These are phyloP conservation scores for Aethes cnicana DNA, from an alignment of 2,888 invertebrate species.

Conservation along the genomic window DNA sequence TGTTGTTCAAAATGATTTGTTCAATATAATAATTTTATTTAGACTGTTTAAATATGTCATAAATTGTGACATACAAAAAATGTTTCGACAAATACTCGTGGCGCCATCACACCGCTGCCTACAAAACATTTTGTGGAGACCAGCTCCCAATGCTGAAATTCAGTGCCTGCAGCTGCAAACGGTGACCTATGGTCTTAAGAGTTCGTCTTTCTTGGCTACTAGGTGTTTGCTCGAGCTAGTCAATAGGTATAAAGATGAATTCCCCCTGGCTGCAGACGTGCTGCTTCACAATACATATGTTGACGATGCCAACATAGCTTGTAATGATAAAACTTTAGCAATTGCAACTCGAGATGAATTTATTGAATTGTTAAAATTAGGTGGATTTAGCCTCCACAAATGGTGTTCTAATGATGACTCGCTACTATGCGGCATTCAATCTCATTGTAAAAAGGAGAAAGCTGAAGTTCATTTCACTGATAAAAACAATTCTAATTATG, in stretches of 20 bases:
- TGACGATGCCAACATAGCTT: background rate
- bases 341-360: background rate
- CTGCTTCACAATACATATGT: slow-evolving; percentile 10
- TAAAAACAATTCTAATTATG: background rate
- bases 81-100: background rate
- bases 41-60: background rate
- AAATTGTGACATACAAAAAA: background rate
- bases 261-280: slow-evolving; percentile 3
- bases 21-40: background rate
- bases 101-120: background rate
- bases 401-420: slow-evolving; percentile 4
- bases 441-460: background rate
- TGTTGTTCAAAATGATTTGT: background rate
- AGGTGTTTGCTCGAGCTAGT: slow-evolving; percentile 3
- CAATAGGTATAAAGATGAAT: background rate
- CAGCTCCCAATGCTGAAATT: background rate
- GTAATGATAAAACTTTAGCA: background rate
- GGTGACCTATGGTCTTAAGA: background rate
- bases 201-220: background rate
- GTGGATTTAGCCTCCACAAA: slow-evolving; percentile 9
- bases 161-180: slow-evolving; percentile 1
- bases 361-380: background rate
- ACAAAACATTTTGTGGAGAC: background rate
- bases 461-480: background rate
- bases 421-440: slow-evolving; percentile 5